Percentiles rank a stretch among this genome's conserved stretches.
Conservation (phyloP, 2,113 vertebrate species). For the Columba livia region DNA sequence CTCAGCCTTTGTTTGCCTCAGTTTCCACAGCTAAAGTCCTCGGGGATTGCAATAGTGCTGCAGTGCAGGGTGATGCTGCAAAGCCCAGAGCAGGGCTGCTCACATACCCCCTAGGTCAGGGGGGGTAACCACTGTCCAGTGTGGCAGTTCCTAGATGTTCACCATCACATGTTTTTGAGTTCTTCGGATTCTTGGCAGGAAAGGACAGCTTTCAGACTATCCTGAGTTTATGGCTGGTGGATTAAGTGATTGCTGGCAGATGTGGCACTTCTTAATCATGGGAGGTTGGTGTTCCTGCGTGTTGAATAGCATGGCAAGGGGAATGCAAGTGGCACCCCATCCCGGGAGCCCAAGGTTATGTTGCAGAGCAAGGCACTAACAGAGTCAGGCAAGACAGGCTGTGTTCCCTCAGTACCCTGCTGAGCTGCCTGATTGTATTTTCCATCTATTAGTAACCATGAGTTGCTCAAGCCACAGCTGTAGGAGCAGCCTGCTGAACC, state of each 20-base stretch:
- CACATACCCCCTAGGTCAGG: rapidly evolving
- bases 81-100: not conserved
- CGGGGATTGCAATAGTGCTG: not conserved
- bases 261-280: not conserved
- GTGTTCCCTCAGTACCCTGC: not conserved
- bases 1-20: constrained; percentile 48
- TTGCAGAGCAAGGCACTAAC: not conserved
- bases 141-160: not conserved
- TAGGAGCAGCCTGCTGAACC: not conserved
- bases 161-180: not conserved
- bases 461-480: not conserved
- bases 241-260: not conserved
- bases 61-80: not conserved
- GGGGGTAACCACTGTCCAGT: not conserved
- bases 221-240: not conserved
- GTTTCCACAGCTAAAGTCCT: not conserved
- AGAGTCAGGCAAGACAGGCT: not conserved
- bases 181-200: not conserved
- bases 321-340: not conserved
- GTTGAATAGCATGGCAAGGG: rapidly evolving
- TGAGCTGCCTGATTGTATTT: not conserved
- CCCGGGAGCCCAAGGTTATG: rapidly evolving
- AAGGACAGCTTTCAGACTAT: not conserved
- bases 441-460: not conserved
- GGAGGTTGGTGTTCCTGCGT: not conserved